These are phyloP conservation scores for Sapayoa aenigma DNA, from an alignment of 2,113 vertebrate genomes.

Conservation along the genomic window DNA sequence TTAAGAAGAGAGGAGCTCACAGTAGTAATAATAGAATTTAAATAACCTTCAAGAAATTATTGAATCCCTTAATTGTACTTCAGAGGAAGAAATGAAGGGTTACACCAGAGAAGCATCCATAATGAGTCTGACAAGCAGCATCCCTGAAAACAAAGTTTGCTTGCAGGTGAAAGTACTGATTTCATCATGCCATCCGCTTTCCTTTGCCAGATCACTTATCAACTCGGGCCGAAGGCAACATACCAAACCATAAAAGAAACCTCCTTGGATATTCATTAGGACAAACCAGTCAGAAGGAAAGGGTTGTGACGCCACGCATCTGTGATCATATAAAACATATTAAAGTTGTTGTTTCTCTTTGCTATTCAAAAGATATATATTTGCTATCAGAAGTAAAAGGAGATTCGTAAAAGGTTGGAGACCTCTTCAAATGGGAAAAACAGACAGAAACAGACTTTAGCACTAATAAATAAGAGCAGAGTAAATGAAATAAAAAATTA, in stretches of 20 bases:
- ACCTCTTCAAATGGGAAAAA: background rate
- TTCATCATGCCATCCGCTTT: conserved; percentile 9
- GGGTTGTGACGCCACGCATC: background rate
- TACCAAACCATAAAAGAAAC: conserved; percentile 45
- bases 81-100: conserved; percentile 19
- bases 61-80: conserved; percentile 7
- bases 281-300: conserved; percentile 50
- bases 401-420: background rate
- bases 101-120: background rate
- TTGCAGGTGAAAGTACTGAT: conserved; percentile 46
- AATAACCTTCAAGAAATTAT: background rate
- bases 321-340: conserved; percentile 2
- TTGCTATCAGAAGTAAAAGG: background rate
- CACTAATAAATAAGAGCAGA: background rate
- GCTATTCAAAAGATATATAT: background rate
- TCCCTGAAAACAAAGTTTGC: conserved; percentile 25
- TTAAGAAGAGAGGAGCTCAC: background rate
- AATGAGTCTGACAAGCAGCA: background rate
- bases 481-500: background rate
- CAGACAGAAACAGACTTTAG: background rate
- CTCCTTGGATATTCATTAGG: conserved; percentile 38
- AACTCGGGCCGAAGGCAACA: conserved; percentile 24
- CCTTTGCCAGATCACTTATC: conserved; percentile 49
- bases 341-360: background rate
- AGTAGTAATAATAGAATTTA: background rate